These are phyloP conservation scores for Lepidurus arcticus DNA, from an alignment of 1,140 invertebrate genomes.

Conservation along the genomic window DNA sequence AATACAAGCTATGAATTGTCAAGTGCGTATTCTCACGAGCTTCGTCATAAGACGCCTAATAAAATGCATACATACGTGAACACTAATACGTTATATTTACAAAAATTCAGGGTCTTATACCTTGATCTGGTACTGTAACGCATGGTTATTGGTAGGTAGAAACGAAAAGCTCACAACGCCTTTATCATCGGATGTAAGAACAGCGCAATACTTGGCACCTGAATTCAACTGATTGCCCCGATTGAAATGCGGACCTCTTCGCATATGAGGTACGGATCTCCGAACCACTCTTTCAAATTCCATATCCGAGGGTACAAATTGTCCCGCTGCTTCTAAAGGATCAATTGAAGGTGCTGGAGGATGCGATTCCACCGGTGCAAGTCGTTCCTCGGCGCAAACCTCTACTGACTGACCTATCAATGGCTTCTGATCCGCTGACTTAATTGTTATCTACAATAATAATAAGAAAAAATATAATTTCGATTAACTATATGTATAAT, in stretches of 20 bases:
- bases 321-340: neutral
- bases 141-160: neutral
- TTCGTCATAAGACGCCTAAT: neutral
- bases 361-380: neutral
- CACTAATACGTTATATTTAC: neutral
- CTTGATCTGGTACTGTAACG: neutral
- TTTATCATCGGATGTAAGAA: neutral
- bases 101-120: neutral
- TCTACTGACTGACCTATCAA: constrained; percentile 41
- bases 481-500: too few species aligned
- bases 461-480: too few species aligned
- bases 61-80: neutral
- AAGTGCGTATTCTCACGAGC: constrained; percentile 15
- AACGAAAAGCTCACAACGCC: neutral
- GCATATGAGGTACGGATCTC: neutral
- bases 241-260: neutral
- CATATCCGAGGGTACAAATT: neutral
- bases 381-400: constrained; percentile 37
- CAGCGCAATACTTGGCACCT: neutral
- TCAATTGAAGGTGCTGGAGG: neutral
- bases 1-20: constrained; percentile 41
- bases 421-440: constrained; percentile 41
- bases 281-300: neutral
- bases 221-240: neutral
- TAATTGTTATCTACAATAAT: constrained; percentile 19